A percentile compares a stretch with the other conserved stretches of the same genome.
Conservation (phyloP, 2,797 vertebrate genomes). For the Lophius americanus region DNA sequence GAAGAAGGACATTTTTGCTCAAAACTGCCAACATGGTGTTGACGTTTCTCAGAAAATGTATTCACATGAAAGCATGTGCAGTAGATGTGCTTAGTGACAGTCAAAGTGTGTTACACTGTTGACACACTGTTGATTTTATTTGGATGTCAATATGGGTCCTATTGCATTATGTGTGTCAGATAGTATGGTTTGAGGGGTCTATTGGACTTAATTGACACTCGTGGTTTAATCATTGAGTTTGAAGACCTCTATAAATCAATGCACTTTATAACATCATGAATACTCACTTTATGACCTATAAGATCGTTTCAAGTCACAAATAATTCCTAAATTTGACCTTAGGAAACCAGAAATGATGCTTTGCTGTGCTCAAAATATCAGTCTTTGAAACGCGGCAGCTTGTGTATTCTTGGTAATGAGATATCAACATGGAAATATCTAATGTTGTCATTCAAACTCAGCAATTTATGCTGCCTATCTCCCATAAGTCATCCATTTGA, state of each 20-base stretch:
- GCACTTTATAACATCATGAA: background rate
- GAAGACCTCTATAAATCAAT: slow-evolving; percentile 12
- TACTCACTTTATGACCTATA: too few relatives aligned
- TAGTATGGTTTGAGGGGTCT: too few relatives aligned
- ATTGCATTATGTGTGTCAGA: slow-evolving; percentile 5
- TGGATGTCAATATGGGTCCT: background rate
- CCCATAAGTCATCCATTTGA: slow-evolving; percentile 32
- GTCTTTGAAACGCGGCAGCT: slow-evolving; percentile 1
- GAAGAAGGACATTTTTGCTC: slow-evolving; percentile 50
- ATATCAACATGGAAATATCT: slow-evolving; percentile 28
- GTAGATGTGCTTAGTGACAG: slow-evolving; percentile 19
- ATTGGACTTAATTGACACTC: background rate
- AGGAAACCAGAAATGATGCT: slow-evolving; percentile 18
- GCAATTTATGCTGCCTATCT: slow-evolving; percentile 11
- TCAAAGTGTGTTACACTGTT: slow-evolving; percentile 7
- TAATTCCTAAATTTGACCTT: slow-evolving; percentile 21
- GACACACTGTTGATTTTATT: slow-evolving; percentile 1
- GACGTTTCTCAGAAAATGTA: slow-evolving; percentile 33
- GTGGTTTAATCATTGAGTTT: slow-evolving; percentile 11
- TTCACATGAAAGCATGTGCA: slow-evolving; percentile 22
- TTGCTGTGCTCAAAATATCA: slow-evolving; percentile 16
- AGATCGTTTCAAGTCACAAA: background rate
- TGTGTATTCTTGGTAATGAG: slow-evolving; percentile 21
- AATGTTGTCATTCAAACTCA: slow-evolving; percentile 31
- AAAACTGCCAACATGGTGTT: slow-evolving; percentile 52